Percentiles rank a stretch among this genome's conserved stretches.
phyloP scores from a whole-genome alignment of 92 coral and sea anemone species.

The Actinostola sp. region DNA sequence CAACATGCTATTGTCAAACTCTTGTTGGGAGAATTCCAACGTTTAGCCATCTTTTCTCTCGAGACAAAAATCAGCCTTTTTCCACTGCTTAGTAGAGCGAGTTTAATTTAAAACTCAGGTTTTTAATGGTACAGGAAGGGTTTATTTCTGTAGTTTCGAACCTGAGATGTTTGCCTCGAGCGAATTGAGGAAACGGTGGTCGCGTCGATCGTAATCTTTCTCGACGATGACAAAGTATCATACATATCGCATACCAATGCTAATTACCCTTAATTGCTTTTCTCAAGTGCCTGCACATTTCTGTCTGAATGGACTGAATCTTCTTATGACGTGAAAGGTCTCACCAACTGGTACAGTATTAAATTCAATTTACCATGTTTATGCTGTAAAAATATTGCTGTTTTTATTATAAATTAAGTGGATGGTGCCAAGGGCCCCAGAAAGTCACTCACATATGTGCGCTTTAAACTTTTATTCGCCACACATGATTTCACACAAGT shows the following conservation, averaged over 20 bases:
- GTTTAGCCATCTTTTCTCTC: too few relatives aligned
- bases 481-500: too few relatives aligned
- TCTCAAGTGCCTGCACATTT: constrained; percentile 18
- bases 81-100: neutral
- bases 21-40: too few relatives aligned
- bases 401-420: neutral
- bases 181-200: constrained; percentile 28
- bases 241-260: constrained; percentile 28
- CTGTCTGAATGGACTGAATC: neutral
- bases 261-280: constrained; percentile 35
- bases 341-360: neutral
- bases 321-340: too few relatives aligned
- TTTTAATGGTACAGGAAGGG: too few relatives aligned
- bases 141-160: constrained; percentile 6
- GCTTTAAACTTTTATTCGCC: too few relatives aligned
- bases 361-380: neutral
- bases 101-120: too few relatives aligned
- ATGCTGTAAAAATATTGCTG: constrained; percentile 1
- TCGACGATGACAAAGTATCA: constrained; percentile 6
- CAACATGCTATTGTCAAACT: too few relatives aligned
- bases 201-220: constrained; percentile 1
- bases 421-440: too few relatives aligned
- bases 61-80: neutral
- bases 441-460: too few relatives aligned
- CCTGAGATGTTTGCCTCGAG: constrained; percentile 9